Evolutionary conservation across 2,113 vertebrate genomes (phyloP).

Genomic region (Rattus rattus): DNA sequence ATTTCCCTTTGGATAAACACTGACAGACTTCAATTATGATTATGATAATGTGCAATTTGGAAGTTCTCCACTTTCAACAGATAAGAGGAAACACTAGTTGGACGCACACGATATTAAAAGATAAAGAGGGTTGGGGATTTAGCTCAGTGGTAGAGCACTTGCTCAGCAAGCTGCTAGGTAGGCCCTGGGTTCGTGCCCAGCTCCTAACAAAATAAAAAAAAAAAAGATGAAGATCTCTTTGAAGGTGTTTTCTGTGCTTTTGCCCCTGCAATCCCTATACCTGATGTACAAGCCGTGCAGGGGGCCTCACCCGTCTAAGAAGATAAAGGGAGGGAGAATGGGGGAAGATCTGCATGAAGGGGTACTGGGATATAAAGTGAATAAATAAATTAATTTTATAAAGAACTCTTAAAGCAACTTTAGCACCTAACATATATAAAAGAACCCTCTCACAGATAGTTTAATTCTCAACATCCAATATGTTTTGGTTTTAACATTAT

Average conservation of each 20-base stretch:
- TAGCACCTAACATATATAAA: neutral
- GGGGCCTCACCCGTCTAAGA: too few species aligned
- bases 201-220: too few species aligned
- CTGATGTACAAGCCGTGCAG: too few species aligned
- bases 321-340: too few species aligned
- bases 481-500: neutral
- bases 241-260: too few species aligned
- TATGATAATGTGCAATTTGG: neutral
- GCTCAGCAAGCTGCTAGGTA: too few species aligned
- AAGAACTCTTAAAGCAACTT: neutral
- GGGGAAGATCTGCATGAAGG: too few species aligned
- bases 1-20: neutral
- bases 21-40: neutral
- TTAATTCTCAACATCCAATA: neutral
- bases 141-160: too few species aligned
- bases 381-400: too few species aligned
- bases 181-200: too few species aligned
- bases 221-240: neutral
- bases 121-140: neutral
- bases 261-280: too few species aligned
- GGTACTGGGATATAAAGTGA: too few species aligned
- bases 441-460: neutral
- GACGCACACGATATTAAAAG: neutral
- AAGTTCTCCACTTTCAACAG: slow-evolving; percentile 31
- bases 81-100: neutral